phyloP scores from a whole-genome alignment of 2,888 invertebrate species.

The Synergus umbraculus region DNA sequence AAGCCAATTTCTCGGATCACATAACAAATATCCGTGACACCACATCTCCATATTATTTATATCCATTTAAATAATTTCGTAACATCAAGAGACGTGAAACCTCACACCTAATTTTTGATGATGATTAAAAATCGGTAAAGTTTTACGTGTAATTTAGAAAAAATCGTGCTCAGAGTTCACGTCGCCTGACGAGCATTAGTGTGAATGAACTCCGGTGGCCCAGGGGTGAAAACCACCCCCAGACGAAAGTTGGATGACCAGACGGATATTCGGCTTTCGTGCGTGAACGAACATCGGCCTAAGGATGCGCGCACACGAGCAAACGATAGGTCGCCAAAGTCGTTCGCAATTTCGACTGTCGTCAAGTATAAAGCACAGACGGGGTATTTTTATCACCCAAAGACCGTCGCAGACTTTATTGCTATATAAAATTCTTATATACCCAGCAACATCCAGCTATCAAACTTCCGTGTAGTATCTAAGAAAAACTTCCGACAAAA shows the following conservation, averaged over 20 bases:
- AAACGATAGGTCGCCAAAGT: slow-evolving; percentile 29
- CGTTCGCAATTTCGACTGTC: slow-evolving; percentile 31
- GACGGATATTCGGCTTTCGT: slow-evolving; percentile 67
- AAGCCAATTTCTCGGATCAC: too few relatives aligned
- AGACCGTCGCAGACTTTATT: slow-evolving; percentile 27
- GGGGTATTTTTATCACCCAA: slow-evolving; percentile 25
- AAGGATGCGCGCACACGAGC: slow-evolving; percentile 14
- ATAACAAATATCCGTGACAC: too few relatives aligned
- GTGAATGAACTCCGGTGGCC: slow-evolving; percentile 68
- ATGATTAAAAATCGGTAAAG: background rate
- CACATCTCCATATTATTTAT: too few relatives aligned
- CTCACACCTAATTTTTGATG: background rate
- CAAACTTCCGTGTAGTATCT: slow-evolving; percentile 9
- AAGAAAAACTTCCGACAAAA: background rate
- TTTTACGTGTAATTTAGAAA: background rate
- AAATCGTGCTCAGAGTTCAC: slow-evolving; percentile 59
- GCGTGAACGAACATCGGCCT: slow-evolving; percentile 56
- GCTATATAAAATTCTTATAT: slow-evolving; percentile 38
- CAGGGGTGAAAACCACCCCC: slow-evolving; percentile 49
- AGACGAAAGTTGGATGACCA: slow-evolving; percentile 67
- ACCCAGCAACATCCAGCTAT: slow-evolving; percentile 20
- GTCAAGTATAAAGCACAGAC: slow-evolving; percentile 23
- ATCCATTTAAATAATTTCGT: too few relatives aligned
- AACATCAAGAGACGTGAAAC: too few relatives aligned
- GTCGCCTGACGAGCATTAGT: slow-evolving; percentile 62